These are phyloP conservation scores for Clinocottus analis DNA, from an alignment of 2,113 vertebrate genomes.

Conservation along the genomic window DNA sequence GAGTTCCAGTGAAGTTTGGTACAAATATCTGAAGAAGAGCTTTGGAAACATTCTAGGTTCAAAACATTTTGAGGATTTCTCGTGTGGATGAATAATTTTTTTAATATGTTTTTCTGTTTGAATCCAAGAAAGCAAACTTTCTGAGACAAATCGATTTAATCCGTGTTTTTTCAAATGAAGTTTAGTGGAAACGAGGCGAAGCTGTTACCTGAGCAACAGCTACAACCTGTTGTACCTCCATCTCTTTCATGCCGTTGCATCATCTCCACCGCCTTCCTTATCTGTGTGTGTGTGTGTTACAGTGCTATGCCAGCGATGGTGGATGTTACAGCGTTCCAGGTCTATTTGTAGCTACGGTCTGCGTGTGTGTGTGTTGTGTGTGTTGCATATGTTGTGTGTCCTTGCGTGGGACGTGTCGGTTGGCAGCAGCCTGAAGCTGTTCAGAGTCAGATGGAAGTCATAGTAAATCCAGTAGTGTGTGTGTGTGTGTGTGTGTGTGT, in stretches of 20 bases:
- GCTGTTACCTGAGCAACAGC: not conserved
- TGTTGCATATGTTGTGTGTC: not conserved
- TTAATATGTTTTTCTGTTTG: no score
- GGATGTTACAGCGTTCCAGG: conserved; percentile 89
- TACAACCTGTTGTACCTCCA: conserved; percentile 46
- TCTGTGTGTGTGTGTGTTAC: conserved; percentile 49
- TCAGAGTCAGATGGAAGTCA: conserved; percentile 46
- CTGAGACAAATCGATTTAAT: not conserved
- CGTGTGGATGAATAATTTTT: no score
- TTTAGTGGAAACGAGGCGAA: not conserved
- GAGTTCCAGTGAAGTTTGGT: no score
- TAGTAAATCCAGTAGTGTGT: conserved; percentile 54
- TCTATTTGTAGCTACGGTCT: conserved; percentile 92
- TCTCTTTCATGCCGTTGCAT: conserved; percentile 78
- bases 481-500: not conserved
- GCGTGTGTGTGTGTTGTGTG: conserved; percentile 44
- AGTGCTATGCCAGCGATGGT: conserved; percentile 87
- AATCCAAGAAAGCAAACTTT: no score
- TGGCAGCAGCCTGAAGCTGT: conserved; percentile 78
- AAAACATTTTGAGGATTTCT: no score
- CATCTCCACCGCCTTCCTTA: conserved; percentile 69
- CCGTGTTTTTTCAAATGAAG: not conserved
- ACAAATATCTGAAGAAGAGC: no score
- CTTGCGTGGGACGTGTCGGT: conserved; percentile 60
- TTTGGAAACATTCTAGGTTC: no score